These are phyloP conservation scores for Danio jaintianensis DNA, from an alignment of 2,797 vertebrate genomes.

Conservation along the genomic window DNA sequence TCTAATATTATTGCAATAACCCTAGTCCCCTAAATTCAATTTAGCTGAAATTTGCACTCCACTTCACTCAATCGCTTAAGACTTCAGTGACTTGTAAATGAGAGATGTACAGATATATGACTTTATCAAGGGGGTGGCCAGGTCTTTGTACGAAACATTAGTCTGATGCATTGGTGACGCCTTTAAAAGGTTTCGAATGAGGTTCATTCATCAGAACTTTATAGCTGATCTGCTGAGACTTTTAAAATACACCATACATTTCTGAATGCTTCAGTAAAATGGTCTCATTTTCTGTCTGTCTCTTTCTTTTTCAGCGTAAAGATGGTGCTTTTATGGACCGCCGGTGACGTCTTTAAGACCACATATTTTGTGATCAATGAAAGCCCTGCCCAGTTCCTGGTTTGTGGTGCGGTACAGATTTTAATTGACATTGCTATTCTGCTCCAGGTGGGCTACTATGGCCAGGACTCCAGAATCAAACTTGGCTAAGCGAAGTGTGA, in stretches of 20 bases:
- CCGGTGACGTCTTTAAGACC: slow-evolving; percentile 85
- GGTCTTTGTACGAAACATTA: slow-evolving; percentile 25
- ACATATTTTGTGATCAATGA: slow-evolving; percentile 81
- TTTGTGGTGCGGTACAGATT: slow-evolving; percentile 81
- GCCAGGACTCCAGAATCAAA: slow-evolving; percentile 72
- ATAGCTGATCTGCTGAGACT: neutral
- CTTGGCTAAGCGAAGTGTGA: slow-evolving; percentile 66
- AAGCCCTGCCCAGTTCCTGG: slow-evolving; percentile 82
- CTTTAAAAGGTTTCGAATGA: slow-evolving; percentile 18
- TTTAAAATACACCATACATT: neutral
- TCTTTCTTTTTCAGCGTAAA: slow-evolving; percentile 75
- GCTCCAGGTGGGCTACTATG: slow-evolving; percentile 80
- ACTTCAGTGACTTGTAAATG: slow-evolving; percentile 15
- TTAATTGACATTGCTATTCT: slow-evolving; percentile 80
- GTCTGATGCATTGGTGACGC: slow-evolving; percentile 18
- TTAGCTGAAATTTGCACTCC: slow-evolving; percentile 9
- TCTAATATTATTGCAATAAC: neutral
- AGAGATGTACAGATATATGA: slow-evolving; percentile 23
- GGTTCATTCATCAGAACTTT: slow-evolving; percentile 43
- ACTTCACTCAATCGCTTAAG: neutral
- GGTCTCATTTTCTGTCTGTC: slow-evolving; percentile 45
- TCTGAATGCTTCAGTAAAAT: slow-evolving; percentile 6
- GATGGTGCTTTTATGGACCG: slow-evolving; percentile 86
- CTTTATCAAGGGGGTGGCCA: slow-evolving; percentile 5
- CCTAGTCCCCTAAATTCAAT: neutral